Evolutionary conservation across 2,888 invertebrate species (phyloP), one percentile per base, ranked within the genome.

Genomic region (Lasioglossum figueresi): DNA sequence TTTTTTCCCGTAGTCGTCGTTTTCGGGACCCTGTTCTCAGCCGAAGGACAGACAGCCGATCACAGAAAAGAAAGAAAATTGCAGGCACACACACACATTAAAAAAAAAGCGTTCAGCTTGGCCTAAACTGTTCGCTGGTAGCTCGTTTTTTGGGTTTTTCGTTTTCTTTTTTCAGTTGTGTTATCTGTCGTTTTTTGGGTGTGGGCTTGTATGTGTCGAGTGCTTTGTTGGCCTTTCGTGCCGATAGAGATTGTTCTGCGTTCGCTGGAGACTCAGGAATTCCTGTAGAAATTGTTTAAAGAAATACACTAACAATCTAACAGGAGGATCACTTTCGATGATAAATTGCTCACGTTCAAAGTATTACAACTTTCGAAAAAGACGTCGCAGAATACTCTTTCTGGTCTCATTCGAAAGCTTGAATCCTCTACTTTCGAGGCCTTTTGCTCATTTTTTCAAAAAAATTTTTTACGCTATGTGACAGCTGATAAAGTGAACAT

Each of bases 51-150:
- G 23, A 37, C 31, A 37, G n/a, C 52, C 16, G 74, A 23, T 56
- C 40, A 12, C 43, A 52, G 31, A 48, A 40, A 56, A 66, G 59
- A 84, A 74, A 76, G 52, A 72, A 72, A 70, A 40, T 79, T 66
- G 71, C 84, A 85, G 80, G 84, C 82, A 82, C 70, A 56, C 66
- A 59, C 85, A 79, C 59, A 66, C 85, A 76, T 79, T 71, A 43
- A 80, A n/a, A n/a, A n/a, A 88, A 43, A 88, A 88, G 88, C 45
- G 48, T 48, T 78, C 40, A 77, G 84, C 68, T 84, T 76, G 84
- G 81, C 77, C 56, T 56, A n/a, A 85, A 79, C 88, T 83, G 79
- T 76, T 71, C 40, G 45, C 63, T 40, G 66, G 75, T 52, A n/a
- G 52, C 79, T 19, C 31, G 66, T 40, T 34, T 31, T 12, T 73